Percentiles rank a stretch among this genome's conserved stretches.
phyloP scores from a whole-genome alignment of 2,888 invertebrate genomes.

The Ptychoptera contaminata region DNA sequence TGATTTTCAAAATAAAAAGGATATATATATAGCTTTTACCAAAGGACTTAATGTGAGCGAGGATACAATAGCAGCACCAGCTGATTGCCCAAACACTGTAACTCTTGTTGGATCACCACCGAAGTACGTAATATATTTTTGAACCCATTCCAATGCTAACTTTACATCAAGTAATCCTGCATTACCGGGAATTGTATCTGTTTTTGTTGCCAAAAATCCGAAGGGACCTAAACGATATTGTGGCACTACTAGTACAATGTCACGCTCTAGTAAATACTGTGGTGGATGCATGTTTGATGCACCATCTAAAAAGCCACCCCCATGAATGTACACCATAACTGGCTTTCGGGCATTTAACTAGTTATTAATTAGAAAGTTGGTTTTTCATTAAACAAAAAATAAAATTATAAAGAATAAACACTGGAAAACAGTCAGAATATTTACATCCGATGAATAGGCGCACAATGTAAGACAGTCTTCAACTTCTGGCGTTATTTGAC shows the following conservation, averaged over 20 bases:
- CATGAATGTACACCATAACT: slow-evolving; percentile 32
- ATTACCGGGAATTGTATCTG: slow-evolving; percentile 36
- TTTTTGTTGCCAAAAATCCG: slow-evolving; percentile 35
- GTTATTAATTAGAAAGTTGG: not conserved
- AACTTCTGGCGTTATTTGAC: slow-evolving; percentile 15
- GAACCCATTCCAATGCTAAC: slow-evolving; percentile 36
- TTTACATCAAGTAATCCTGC: slow-evolving; percentile 35
- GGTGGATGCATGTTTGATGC: slow-evolving; percentile 26
- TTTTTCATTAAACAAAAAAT: not conserved
- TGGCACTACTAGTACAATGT: slow-evolving; percentile 33
- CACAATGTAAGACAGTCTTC: slow-evolving; percentile 28
- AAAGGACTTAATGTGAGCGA: slow-evolving; percentile 30
- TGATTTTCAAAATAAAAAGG: slow-evolving; percentile 2
- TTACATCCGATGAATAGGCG: slow-evolving; percentile 27
- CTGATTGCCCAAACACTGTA: slow-evolving; percentile 38
- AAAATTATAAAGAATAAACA: not conserved
- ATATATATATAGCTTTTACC: slow-evolving; percentile 12
- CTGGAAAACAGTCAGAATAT: not conserved
- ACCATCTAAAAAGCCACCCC: slow-evolving; percentile 30
- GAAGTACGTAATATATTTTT: slow-evolving; percentile 31
- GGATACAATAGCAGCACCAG: slow-evolving; percentile 33
- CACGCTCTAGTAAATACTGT: slow-evolving; percentile 30
- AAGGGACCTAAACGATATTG: slow-evolving; percentile 36
- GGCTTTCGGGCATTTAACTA: slow-evolving; percentile 22
- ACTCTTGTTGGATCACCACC: slow-evolving; percentile 34